Percentiles rank a stretch among this genome's conserved stretches.
Evolutionary conservation across 2,888 invertebrate genomes (phyloP).

Genomic region (Hetaerina titia): DNA sequence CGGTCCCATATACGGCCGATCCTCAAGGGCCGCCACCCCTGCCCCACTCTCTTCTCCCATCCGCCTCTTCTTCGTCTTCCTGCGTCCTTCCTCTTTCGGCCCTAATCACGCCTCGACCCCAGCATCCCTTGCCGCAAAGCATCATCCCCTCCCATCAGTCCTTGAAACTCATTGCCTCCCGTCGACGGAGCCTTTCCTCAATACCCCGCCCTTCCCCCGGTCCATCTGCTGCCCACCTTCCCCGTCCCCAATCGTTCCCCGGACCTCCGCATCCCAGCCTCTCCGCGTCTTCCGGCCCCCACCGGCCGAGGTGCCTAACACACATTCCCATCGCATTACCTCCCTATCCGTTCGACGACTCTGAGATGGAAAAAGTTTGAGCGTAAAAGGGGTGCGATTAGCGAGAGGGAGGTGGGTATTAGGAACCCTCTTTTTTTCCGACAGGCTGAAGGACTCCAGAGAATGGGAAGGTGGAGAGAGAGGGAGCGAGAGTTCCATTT

Average conservation of each 20-base stretch:
- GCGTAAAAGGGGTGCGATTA: neutral
- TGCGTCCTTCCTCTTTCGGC: neutral
- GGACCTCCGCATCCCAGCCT: neutral
- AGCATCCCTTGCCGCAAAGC: neutral
- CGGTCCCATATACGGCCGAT: neutral
- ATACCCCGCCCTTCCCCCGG: no score
- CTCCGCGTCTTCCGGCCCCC: neutral
- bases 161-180: neutral
- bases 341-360: neutral
- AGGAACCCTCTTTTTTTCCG: neutral
- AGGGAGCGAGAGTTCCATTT: neutral
- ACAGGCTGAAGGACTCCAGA: neutral
- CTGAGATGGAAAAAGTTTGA: constrained; percentile 34
- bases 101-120: neutral
- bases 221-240: neutral
- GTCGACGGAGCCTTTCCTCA: no score
- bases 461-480: neutral
- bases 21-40: neutral
- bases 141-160: neutral
- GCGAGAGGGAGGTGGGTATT: constrained; percentile 27
- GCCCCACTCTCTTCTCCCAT: neutral
- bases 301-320: neutral
- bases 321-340: neutral
- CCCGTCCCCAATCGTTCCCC: neutral
- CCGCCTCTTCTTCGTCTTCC: neutral